phyloP scores from a whole-genome alignment of 2,888 invertebrate genomes.

The Carterocephalus palaemon region DNA sequence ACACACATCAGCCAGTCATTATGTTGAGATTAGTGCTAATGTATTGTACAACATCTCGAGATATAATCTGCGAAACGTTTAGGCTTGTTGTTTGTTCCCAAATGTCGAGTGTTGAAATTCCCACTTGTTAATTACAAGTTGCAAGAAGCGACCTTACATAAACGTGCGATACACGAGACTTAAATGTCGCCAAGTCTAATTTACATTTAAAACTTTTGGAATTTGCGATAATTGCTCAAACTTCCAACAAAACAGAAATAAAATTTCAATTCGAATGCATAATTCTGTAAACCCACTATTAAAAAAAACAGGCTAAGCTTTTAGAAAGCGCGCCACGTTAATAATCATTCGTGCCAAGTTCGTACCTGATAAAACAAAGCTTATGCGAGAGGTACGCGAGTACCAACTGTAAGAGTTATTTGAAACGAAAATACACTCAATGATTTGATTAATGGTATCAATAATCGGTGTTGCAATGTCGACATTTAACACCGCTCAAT shows the following conservation, averaged over 20 bases:
- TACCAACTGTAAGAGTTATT: constrained; percentile 27
- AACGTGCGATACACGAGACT: neutral
- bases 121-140: neutral
- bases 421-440: constrained; percentile 26
- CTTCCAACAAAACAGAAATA: constrained; percentile 17
- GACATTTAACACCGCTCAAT: constrained; percentile 31
- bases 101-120: neutral
- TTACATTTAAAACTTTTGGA: too few species aligned
- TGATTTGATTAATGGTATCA: constrained; percentile 29
- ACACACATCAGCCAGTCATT: constrained; percentile 2
- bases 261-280: constrained; percentile 14
- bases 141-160: neutral
- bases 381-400: constrained; percentile 5
- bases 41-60: too few species aligned
- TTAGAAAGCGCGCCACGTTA: constrained; percentile 9
- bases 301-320: constrained; percentile 12
- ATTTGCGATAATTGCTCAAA: too few species aligned
- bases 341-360: constrained; percentile 5
- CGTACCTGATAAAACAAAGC: constrained; percentile 4
- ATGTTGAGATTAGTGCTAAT: constrained; percentile 2
- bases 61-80: too few species aligned
- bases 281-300: constrained; percentile 7
- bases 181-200: too few species aligned
- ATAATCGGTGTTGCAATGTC: constrained; percentile 31
- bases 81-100: too few species aligned